Percentiles rank a stretch among this genome's conserved stretches.
Evolutionary conservation across 2,888 invertebrate species (phyloP).

Genomic region (Nomada lathburiana): DNA sequence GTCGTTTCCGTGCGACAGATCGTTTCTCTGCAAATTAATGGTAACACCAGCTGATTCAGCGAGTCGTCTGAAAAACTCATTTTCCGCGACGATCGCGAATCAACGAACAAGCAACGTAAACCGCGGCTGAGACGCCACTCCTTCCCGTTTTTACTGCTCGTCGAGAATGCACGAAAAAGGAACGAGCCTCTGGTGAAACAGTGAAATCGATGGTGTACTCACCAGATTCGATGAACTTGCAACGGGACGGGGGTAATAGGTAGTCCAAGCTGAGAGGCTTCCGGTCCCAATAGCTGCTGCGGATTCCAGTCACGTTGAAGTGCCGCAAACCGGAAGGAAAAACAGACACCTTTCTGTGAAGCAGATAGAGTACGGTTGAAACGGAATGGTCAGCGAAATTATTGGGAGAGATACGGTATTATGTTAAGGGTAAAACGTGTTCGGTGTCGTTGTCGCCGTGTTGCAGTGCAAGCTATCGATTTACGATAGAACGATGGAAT

Average conservation of each 20-base stretch:
- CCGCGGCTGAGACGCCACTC: conserved; percentile 19
- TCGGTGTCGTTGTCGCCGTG: neutral
- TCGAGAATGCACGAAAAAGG: neutral
- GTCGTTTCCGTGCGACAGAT: neutral
- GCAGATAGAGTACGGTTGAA: conserved; percentile 1
- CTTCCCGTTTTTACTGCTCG: conserved; percentile 36
- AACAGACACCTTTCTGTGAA: conserved; percentile 18
- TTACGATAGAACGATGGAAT: neutral
- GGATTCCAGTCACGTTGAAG: conserved; percentile 42
- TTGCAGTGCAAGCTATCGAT: no score
- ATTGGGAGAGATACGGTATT: neutral
- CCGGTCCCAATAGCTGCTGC: neutral
- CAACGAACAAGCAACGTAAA: conserved; percentile 30
- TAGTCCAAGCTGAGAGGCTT: conserved; percentile 10
- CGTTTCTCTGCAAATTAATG: neutral
- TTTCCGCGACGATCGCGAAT: conserved; percentile 26
- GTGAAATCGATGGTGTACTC: neutral
- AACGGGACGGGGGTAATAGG: neutral
- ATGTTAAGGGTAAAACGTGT: neutral
- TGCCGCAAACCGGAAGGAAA: conserved; percentile 26
- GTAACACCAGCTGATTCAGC: no score
- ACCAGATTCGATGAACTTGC: conserved; percentile 17
- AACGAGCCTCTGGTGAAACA: conserved; percentile 31
- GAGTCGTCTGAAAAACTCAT: no score
- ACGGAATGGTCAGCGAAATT: conserved; percentile 21